A percentile compares a stretch with the other conserved stretches of the same genome.
Conservation (phyloP, 2,888 invertebrate species). For the Meiosimyza platycephala region DNA sequence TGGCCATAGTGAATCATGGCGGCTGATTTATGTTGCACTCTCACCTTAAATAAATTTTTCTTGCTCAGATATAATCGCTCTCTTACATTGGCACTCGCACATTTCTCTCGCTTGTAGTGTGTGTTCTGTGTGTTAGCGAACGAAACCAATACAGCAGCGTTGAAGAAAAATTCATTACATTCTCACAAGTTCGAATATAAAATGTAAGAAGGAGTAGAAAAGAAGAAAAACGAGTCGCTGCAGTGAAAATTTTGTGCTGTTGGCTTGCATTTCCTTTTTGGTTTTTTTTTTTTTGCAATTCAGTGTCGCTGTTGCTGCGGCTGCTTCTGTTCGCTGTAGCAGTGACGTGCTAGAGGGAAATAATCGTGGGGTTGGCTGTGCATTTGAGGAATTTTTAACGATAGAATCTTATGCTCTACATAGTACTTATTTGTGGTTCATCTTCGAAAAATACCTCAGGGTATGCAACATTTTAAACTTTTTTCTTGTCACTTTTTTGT, state of each 20-base stretch:
- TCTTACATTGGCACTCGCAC: neutral
- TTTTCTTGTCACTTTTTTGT: too few species aligned
- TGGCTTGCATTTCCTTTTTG: slow-evolving; percentile 18
- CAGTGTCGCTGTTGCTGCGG: neutral
- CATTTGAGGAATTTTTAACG: too few species aligned
- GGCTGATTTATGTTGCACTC: slow-evolving; percentile 3
- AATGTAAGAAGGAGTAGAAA: too few species aligned
- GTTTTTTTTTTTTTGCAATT: neutral
- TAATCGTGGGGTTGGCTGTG: too few species aligned
- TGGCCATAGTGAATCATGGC: slow-evolving; percentile 25
- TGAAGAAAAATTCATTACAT: slow-evolving; percentile 6
- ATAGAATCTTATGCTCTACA: too few species aligned
- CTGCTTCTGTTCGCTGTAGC: neutral
- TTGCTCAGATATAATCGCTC: neutral
- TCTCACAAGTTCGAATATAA: too few species aligned
- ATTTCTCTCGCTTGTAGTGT: neutral
- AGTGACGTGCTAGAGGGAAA: neutral
- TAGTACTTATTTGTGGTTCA: too few species aligned
- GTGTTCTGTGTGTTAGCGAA: neutral
- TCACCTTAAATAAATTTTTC: neutral
- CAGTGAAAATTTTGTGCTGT: slow-evolving; percentile 1
- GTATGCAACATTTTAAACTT: too few species aligned
- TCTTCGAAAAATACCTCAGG: too few species aligned
- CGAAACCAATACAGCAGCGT: slow-evolving; percentile 1
- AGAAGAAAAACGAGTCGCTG: slow-evolving; percentile 23